Evolutionary conservation across 2,888 invertebrate species (phyloP).

Genomic region (Dexiosoma caninum): DNA sequence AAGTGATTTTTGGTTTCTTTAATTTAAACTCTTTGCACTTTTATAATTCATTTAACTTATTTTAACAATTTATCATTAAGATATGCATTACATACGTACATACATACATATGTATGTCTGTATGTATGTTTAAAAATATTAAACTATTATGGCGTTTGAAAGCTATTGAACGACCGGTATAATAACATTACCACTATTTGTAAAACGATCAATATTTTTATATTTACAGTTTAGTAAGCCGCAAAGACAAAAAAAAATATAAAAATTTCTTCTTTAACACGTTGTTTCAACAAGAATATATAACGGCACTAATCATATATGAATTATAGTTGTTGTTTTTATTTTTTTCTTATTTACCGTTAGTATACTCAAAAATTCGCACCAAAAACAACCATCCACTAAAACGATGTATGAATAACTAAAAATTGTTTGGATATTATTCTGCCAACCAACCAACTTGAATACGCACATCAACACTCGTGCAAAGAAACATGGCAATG

Average conservation of each 20-base stretch:
- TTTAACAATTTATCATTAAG: neutral
- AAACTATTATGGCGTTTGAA: neutral
- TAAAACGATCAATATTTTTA: neutral
- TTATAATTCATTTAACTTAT: neutral
- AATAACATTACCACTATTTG: neutral
- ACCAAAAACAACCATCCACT: conserved; percentile 18
- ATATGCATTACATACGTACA: neutral
- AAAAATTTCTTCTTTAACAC: neutral
- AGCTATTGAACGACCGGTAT: conserved; percentile 19
- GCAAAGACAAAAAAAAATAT: neutral
- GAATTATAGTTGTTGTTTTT: conserved; percentile 6
- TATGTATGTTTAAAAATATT: neutral
- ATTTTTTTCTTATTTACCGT: conserved; percentile 11
- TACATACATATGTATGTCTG: neutral
- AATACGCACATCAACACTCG: neutral
- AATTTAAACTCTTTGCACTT: neutral
- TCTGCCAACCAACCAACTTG: conserved; percentile 12
- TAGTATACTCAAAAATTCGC: neutral
- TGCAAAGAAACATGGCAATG: neutral
- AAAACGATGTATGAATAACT: conserved; percentile 55
- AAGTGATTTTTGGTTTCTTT: neutral
- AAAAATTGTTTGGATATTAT: conserved; percentile 19
- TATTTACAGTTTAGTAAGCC: neutral
- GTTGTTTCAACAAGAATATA: neutral
- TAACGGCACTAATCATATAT: neutral